Conservation (phyloP, 2,888 invertebrate species). For the Cerceris ruficornis region DNA sequence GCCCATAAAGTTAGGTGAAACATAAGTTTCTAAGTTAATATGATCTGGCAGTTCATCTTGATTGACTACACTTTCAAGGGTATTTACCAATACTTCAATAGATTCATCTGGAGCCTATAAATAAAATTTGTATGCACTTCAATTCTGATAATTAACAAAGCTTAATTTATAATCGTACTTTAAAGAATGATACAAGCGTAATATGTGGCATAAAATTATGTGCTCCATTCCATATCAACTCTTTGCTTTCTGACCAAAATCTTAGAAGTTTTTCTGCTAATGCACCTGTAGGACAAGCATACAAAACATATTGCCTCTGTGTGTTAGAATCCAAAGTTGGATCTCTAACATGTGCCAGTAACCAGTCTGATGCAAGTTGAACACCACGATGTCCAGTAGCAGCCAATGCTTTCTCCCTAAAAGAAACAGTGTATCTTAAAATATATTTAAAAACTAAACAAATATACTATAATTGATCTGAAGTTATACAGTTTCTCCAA, state of each 20-base stretch:
- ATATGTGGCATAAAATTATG: conserved; percentile 96
- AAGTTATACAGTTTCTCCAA: background rate
- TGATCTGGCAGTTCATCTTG: conserved; percentile 85
- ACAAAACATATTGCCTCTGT: conserved; percentile 93
- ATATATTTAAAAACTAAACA: background rate
- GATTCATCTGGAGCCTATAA: conserved; percentile 88
- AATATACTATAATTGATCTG: background rate
- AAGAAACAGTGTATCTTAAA: conserved; percentile 60
- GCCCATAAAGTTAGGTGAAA: conserved; percentile 95
- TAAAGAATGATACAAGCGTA: conserved; percentile 94
- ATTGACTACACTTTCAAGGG: conserved; percentile 89
- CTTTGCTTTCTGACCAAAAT: conserved; percentile 91
- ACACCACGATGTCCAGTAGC: conserved; percentile 95
- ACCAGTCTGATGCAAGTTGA: conserved; percentile 95
- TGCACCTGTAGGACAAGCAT: conserved; percentile 92
- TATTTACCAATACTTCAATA: conserved; percentile 87
- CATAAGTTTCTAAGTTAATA: conserved; percentile 90
- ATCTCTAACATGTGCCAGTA: conserved; percentile 94
- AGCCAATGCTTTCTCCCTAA: conserved; percentile 93
- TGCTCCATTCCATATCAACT: conserved; percentile 93
- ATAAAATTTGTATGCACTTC: background rate
- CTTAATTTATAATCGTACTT: conserved; percentile 83
- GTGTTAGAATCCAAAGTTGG: conserved; percentile 89
- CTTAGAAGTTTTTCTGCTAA: conserved; percentile 88
- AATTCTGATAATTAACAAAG: background rate